Conservation (phyloP, 2,888 invertebrate genomes). For the Tenthredo livida region DNA sequence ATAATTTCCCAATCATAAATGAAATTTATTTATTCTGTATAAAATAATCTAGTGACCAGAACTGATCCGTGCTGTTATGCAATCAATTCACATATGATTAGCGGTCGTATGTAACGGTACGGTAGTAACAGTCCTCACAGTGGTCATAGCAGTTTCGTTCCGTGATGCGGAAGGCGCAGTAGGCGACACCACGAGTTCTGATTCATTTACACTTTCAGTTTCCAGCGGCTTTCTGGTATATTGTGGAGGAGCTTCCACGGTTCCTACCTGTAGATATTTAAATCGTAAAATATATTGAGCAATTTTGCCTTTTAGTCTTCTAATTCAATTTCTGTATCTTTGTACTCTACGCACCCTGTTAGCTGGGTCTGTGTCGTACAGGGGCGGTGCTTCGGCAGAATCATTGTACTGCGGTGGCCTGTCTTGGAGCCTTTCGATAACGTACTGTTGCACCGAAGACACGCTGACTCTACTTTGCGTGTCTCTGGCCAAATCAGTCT, state of each 20-base stretch:
- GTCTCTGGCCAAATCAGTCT: neutral
- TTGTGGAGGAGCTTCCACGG: slow-evolving; percentile 60
- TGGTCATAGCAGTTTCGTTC: neutral
- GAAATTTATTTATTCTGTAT: neutral
- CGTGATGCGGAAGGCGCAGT: neutral
- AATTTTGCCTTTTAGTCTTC: neutral
- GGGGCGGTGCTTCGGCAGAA: slow-evolving; percentile 67
- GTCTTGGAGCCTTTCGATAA: slow-evolving; percentile 65
- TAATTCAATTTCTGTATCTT: neutral
- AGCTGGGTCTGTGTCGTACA: slow-evolving; percentile 62
- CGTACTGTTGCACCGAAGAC: slow-evolving; percentile 64
- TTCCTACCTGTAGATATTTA: slow-evolving; percentile 49
- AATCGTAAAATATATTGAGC: neutral
- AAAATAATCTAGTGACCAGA: neutral
- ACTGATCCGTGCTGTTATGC: neutral
- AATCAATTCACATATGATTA: slow-evolving; percentile 27
- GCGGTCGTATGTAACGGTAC: neutral
- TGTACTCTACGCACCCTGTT: slow-evolving; percentile 53
- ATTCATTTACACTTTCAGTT: neutral
- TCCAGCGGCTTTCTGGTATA: slow-evolving; percentile 57
- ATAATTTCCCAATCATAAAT: neutral
- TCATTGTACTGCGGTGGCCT: slow-evolving; percentile 73
- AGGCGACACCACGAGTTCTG: neutral
- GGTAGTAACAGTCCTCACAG: neutral
- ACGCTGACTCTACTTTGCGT: slow-evolving; percentile 57